Evolutionary conservation across 2,888 invertebrate species (phyloP), one percentile per base, ranked within the genome.

Genomic region (Atethmia centrago): DNA sequence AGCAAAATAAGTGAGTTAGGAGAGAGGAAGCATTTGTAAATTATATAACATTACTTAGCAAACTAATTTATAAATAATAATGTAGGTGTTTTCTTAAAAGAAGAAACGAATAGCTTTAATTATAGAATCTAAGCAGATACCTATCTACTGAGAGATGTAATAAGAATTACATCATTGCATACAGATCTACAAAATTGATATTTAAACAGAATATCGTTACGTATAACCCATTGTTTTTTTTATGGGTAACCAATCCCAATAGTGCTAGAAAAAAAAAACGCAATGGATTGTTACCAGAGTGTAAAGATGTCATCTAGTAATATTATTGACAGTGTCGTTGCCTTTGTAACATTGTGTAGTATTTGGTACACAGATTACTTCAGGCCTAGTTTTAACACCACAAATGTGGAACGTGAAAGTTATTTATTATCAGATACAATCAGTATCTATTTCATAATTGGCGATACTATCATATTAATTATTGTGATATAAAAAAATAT

Each of bases 311-410:
- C 7, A 2, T 9, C 40, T 49, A 19, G 40, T 56, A 42, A 31
- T 45, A 53, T 45, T 56, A 73, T 28, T 58, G 58, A 21, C 49
- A 49, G 16, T 49, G 42, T 31, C 7, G 72, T 71, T 31, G 12
- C 19, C 9, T 64, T 45, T 42, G 19, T 45, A 36, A 55, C 28
- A 70, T 49, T 70, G 49, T 65, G 21, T 36, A 9, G 19, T 47
- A 55, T 75, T 55, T 31, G 16, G 28, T 10, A 58, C 40, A 25
- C 28, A 47, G 45, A 51, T 80, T 76, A 51, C 82, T 63, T 67
- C 67, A 42, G 62, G 45, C 40, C 47, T 58, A 58, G 63, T 81
- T 76, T 63, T 73, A 51, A 62, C 62, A 73, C 77, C 55, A 61
- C 45, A 31, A 61, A 42, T 58, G 42, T 56, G 71, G 71, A 28